phyloP scores from a whole-genome alignment of 2,888 invertebrate species.

The Acanthoscelides obtectus region DNA sequence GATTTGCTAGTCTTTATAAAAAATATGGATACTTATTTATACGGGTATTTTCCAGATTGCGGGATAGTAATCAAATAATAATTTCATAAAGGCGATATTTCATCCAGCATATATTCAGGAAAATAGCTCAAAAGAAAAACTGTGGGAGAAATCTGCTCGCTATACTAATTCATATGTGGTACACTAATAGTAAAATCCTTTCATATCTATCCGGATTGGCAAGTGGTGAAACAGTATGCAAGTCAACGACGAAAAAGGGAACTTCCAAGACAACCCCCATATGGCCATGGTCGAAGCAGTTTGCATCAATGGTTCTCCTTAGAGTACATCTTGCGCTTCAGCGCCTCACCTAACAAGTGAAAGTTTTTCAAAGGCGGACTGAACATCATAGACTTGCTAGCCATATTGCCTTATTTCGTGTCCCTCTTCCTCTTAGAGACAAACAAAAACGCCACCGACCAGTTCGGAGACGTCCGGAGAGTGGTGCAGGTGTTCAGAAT shows the following conservation, averaged over 20 bases:
- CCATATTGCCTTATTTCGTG: slow-evolving; percentile 98
- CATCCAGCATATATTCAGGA: too few relatives aligned
- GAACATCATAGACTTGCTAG: slow-evolving; percentile 96
- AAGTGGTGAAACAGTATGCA: too few relatives aligned
- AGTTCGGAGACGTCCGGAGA: slow-evolving; percentile 95
- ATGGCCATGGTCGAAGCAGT: slow-evolving; percentile 98
- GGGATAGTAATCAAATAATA: too few relatives aligned
- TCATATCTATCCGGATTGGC: too few relatives aligned
- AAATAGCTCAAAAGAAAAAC: too few relatives aligned
- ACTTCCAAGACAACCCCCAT: slow-evolving; percentile 88
- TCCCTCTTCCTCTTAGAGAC: slow-evolving; percentile 95
- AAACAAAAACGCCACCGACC: slow-evolving; percentile 92
- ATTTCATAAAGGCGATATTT: too few relatives aligned
- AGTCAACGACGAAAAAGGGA: slow-evolving; percentile 79
- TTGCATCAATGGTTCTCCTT: slow-evolving; percentile 99
- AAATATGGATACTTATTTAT: too few relatives aligned
- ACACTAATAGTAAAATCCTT: too few relatives aligned
- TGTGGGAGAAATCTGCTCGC: too few relatives aligned
- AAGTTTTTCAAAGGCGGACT: slow-evolving; percentile 99
- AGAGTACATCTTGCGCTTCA: slow-evolving; percentile 93
- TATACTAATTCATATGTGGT: too few relatives aligned
- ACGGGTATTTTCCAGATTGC: too few relatives aligned
- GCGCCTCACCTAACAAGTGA: slow-evolving; percentile 99
- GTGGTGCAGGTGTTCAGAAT: slow-evolving; percentile 98
- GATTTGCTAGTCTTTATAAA: too few relatives aligned